phyloP scores from a whole-genome alignment of 2,888 invertebrate species.

The Caenorhabditis sp. region DNA sequence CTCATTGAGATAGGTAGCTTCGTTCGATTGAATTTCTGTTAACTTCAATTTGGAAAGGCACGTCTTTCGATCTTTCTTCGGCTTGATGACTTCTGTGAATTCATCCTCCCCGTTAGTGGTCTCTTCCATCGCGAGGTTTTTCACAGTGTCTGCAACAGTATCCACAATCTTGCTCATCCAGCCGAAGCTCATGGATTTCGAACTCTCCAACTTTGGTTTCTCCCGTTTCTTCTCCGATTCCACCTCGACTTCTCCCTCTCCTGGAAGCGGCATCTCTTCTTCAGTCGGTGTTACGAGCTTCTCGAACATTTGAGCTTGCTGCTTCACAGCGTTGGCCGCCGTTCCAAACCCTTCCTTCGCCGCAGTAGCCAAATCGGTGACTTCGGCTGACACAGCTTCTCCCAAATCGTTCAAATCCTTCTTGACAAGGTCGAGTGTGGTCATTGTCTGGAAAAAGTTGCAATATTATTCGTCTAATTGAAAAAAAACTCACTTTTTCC shows the following conservation, averaged over 20 bases:
- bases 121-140: constrained; percentile 79
- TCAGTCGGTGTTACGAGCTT: constrained; percentile 76
- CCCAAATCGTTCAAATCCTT: constrained; percentile 81
- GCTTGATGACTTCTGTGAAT: constrained; percentile 77
- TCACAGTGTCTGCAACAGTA: constrained; percentile 76
- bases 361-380: constrained; percentile 73
- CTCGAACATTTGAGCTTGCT: constrained; percentile 80
- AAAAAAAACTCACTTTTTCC: constrained; percentile 78
- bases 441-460: constrained; percentile 76
- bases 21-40: constrained; percentile 74
- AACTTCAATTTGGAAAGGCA: constrained; percentile 60
- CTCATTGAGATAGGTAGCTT: constrained; percentile 71
- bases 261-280: constrained; percentile 64
- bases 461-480: too few species aligned
- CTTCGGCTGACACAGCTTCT: constrained; percentile 80
- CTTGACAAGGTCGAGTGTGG: constrained; percentile 81
- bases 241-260: constrained; percentile 21
- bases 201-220: constrained; percentile 28
- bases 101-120: constrained; percentile 79
- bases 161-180: constrained; percentile 76
- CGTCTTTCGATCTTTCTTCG: constrained; percentile 71
- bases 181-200: constrained; percentile 67
- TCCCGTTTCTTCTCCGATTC: not conserved
- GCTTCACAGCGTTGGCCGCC: constrained; percentile 72
- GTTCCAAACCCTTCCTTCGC: constrained; percentile 73